A percentile compares a stretch with the other conserved stretches of the same genome.
Evolutionary conservation across 1,140 invertebrate species (phyloP).

Genomic region (Drosophila bocki): DNA sequence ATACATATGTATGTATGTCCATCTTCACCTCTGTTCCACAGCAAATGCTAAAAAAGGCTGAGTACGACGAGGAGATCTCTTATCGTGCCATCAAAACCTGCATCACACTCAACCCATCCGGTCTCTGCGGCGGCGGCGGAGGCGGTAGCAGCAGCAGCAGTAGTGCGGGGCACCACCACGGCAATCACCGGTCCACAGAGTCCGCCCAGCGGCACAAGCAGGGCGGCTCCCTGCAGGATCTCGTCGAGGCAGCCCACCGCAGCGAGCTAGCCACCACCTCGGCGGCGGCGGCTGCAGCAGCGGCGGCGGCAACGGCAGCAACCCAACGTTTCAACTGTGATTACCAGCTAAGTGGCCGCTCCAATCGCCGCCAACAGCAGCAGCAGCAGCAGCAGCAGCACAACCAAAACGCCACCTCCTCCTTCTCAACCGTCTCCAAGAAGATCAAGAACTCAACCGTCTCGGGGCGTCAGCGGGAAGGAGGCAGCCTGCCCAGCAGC

Average conservation of each 20-base stretch:
- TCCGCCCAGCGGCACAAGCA: constrained; percentile 73
- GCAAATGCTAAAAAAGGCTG: constrained; percentile 84
- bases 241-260: constrained; percentile 71
- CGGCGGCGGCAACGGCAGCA: constrained; percentile 51
- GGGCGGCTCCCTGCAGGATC: constrained; percentile 84
- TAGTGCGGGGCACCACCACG: constrained; percentile 32
- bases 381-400: constrained; percentile 41
- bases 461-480: constrained; percentile 89
- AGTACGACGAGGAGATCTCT: constrained; percentile 80
- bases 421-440: constrained; percentile 36
- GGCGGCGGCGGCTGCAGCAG: constrained; percentile 45
- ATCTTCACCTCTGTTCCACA: constrained; percentile 12
- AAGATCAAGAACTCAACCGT: constrained; percentile 78
- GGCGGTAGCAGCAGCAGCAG: constrained; percentile 33
- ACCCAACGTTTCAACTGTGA: constrained; percentile 76
- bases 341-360: constrained; percentile 68
- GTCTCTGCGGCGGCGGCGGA: constrained; percentile 26
- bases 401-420: constrained; percentile 52
- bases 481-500: constrained; percentile 88
- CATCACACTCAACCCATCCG: constrained; percentile 65
- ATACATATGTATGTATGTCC: background rate
- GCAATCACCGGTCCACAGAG: constrained; percentile 49
- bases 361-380: constrained; percentile 69
- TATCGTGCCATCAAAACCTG: constrained; percentile 73
- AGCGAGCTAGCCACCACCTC: constrained; percentile 69